Evolutionary conservation across 2,888 invertebrate genomes (phyloP).

Genomic region (Portevinia maculata): DNA sequence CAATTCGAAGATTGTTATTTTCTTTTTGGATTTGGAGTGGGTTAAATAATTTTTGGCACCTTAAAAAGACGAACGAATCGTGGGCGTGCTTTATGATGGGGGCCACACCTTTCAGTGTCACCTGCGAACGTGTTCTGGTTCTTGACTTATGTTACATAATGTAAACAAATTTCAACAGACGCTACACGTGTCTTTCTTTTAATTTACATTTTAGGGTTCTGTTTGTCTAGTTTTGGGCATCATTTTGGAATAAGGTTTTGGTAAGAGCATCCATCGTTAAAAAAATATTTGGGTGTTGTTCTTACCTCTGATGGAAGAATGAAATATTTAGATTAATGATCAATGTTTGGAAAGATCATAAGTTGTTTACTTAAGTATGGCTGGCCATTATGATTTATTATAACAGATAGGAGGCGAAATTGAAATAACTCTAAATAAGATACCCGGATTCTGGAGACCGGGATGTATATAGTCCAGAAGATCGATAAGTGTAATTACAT

Average conservation of each 20-base stretch:
- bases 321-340: constrained; percentile 26
- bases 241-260: constrained; percentile 6
- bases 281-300: constrained; percentile 4
- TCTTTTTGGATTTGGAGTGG: neutral
- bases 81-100: constrained; percentile 43
- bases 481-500: constrained; percentile 40
- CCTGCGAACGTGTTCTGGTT: constrained; percentile 11
- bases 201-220: neutral
- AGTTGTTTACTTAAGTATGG: constrained; percentile 49
- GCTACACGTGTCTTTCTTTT: constrained; percentile 39
- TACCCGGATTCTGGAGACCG: constrained; percentile 24
- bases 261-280: constrained; percentile 9
- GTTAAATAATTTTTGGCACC: constrained; percentile 47
- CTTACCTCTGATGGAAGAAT: constrained; percentile 3
- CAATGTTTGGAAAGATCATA: constrained; percentile 33
- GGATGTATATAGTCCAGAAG: constrained; percentile 9
- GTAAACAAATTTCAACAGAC: constrained; percentile 19
- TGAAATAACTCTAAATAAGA: constrained; percentile 17
- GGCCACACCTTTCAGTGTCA: constrained; percentile 51
- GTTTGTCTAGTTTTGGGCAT: constrained; percentile 16
- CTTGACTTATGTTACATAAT: constrained; percentile 29
- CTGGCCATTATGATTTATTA: constrained; percentile 55
- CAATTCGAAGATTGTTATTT: neutral
- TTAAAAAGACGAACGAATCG: neutral
- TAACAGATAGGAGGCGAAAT: constrained; percentile 2